A percentile compares a stretch with the other conserved stretches of the same genome.
Conservation (phyloP, 2,113 vertebrate species). For the Paramormyrops kingsleyae region DNA sequence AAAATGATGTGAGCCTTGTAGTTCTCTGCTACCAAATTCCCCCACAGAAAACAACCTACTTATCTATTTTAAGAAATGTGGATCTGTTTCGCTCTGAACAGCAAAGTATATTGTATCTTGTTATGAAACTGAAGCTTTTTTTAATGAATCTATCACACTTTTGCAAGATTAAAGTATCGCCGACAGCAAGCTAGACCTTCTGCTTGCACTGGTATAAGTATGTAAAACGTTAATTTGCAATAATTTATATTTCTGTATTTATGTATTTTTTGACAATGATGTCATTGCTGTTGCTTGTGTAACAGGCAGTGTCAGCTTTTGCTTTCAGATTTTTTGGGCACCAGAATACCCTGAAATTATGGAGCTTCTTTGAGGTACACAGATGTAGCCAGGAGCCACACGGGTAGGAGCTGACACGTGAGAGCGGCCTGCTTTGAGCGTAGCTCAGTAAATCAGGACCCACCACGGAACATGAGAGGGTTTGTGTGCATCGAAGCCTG, state of each 20-base stretch:
- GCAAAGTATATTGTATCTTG: background rate
- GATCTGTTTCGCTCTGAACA: background rate
- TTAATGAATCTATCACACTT: background rate
- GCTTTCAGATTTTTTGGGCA: background rate
- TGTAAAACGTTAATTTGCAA: background rate
- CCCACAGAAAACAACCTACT: conserved; percentile 7
- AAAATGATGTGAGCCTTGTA: background rate
- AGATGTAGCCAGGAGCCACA: background rate
- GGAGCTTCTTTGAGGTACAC: background rate
- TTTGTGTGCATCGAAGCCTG: background rate
- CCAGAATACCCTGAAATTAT: background rate
- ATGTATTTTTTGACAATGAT: background rate
- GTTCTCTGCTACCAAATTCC: background rate
- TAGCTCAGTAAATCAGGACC: background rate
- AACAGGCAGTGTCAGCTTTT: background rate
- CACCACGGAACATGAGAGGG: background rate
- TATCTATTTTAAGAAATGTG: conserved; percentile 1
- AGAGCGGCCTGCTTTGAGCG: background rate
- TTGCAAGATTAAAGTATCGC: background rate
- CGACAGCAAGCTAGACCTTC: background rate
- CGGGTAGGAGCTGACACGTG: background rate
- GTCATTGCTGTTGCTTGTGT: background rate
- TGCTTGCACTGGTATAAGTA: background rate
- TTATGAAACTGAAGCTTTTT: conserved; percentile 3
- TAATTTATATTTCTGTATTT: background rate